Conservation (phyloP, 2,888 invertebrate species). For the Volucella inanis region DNA sequence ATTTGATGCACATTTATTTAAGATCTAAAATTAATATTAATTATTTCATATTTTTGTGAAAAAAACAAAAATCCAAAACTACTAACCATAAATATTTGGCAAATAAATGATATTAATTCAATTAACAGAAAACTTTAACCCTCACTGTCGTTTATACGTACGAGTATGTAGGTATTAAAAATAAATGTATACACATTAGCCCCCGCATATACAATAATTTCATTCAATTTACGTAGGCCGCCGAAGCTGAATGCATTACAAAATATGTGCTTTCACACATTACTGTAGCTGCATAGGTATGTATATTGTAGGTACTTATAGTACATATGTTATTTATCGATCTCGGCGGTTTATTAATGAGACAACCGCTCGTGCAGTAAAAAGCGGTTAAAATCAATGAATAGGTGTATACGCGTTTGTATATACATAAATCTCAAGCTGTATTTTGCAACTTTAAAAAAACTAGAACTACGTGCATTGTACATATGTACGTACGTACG, state of each 20-base stretch:
- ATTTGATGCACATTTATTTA: too few relatives aligned
- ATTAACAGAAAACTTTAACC: constrained; percentile 30
- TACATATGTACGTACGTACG: too few relatives aligned
- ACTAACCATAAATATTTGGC: constrained; percentile 15
- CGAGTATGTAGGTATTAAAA: not conserved
- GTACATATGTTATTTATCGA: constrained; percentile 35
- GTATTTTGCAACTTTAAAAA: not conserved
- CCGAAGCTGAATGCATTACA: constrained; percentile 4
- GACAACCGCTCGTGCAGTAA: constrained; percentile 10
- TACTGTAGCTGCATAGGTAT: not conserved
- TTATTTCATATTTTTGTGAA: constrained; percentile 9
- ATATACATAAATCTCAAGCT: too few relatives aligned
- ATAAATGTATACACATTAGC: not conserved
- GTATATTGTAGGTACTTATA: constrained; percentile 1
- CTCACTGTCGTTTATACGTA: constrained; percentile 30
- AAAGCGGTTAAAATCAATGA: constrained; percentile 7
- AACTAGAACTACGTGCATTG: not conserved
- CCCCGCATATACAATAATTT: constrained; percentile 13
- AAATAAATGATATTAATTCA: constrained; percentile 26
- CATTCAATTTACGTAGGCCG: constrained; percentile 23
- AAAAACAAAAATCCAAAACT: constrained; percentile 11
- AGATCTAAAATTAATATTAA: not conserved
- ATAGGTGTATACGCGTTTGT: not conserved
- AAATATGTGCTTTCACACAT: not conserved
- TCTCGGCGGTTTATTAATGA: constrained; percentile 35